A percentile compares a stretch with the other conserved stretches of the same genome.
These are phyloP conservation scores for Alosa sapidissima DNA, from an alignment of 2,797 vertebrate genomes.

Conservation along the genomic window DNA sequence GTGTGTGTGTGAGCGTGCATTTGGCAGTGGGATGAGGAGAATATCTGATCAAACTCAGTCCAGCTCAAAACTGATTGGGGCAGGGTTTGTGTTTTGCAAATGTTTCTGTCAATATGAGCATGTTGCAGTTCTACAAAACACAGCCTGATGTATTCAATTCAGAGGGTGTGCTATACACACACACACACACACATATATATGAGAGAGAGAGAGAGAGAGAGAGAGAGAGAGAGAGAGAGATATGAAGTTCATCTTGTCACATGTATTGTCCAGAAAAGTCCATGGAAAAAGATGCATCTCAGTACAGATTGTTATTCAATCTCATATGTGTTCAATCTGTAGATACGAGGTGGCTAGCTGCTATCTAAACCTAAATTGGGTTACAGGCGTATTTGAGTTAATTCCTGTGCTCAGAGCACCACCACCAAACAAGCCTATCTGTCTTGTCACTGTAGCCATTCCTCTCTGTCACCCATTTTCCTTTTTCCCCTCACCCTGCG, in stretches of 20 bases:
- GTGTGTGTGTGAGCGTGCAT: neutral
- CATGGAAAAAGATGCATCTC: neutral
- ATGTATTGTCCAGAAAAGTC: neutral
- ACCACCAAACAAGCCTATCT: conserved; percentile 24
- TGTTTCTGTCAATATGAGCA: neutral
- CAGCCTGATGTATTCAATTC: too few species aligned
- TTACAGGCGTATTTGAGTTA: neutral
- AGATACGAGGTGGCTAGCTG: neutral
- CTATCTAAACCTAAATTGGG: neutral
- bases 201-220: too few species aligned
- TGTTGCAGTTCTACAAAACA: too few species aligned
- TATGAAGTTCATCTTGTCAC: neutral
- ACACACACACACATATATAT: neutral
- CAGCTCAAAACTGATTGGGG: neutral
- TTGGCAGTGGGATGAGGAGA: too few species aligned
- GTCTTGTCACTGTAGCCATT: conserved; percentile 28
- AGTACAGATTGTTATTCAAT: neutral
- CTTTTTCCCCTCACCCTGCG: conserved; percentile 31
- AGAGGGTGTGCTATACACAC: neutral
- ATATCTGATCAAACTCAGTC: too few species aligned
- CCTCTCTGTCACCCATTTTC: conserved; percentile 7
- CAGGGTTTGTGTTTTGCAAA: neutral
- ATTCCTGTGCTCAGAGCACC: neutral
- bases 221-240: neutral
- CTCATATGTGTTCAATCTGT: neutral